Base-by-base conservation (phyloP, 2,888 invertebrate species). In the Hemicrepidius hirtus region DNA sequence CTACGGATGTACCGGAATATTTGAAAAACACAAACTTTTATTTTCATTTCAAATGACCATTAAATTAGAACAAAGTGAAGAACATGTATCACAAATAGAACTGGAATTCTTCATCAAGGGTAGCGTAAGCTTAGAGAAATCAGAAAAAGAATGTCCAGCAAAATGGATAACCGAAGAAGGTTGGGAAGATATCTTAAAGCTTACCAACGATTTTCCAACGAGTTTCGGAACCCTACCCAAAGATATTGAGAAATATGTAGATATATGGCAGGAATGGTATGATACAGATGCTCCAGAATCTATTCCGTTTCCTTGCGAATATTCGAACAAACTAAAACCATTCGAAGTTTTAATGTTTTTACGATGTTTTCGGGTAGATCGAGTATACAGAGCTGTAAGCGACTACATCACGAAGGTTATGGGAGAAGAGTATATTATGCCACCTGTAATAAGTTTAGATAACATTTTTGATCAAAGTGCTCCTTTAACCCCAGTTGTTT, bases 11-110 rank as follows among this genome's bases (percentile, higher is more conserved):
- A 96, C 95, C 24, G 93, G 97, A 63, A 95, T 97, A 77, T 97
- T 97, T 85, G 96, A 97, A 85, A 92, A 92, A 49, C 97, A 97
- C 87, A 97, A 97, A 84, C 87, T 97, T 35, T 87, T 97, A 20
- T 97, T 92, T 85, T 97, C 97, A 0, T 95, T 97, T 85, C 96
- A 96, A 91, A 96, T 97, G 88, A 92, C 95, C 73, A 91, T 93
- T 13, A 95, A 94, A 83, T 85, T 97, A 76, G 92, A 96, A 79
- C 92, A 94, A 84, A 93, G 92, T 79, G 88, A 91, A 6, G 89
- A 87, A 0, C 82, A 87, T 20, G 86, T 97, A 0, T 85, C 84
- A 0, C 95, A 95, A 81, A 82, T 86, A 5, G 92, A 97, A 82
- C 84, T 97, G 24, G 95, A 97, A 83, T 97, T 97, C 87, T 97